Percentiles rank a stretch among this genome's conserved stretches.
phyloP scores from a whole-genome alignment of 2,113 vertebrate genomes.

The Pteruthius melanotis region DNA sequence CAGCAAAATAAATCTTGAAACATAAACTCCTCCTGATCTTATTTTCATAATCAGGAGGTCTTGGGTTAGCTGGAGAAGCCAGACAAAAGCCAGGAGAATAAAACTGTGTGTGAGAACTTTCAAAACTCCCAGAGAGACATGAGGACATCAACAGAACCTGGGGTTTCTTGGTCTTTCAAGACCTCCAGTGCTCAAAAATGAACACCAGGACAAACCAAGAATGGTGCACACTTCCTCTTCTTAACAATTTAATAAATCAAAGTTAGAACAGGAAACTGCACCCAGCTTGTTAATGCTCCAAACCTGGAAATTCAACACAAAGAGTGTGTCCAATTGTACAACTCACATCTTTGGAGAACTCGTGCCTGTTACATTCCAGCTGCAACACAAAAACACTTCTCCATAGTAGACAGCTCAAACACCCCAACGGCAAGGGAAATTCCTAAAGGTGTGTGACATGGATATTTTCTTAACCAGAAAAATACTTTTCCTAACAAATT shows the following conservation, averaged over 20 bases:
- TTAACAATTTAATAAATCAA: not conserved
- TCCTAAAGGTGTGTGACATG: not conserved
- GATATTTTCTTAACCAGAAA: not conserved
- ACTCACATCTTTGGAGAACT: not conserved
- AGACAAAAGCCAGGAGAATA: not conserved
- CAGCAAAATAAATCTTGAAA: not conserved
- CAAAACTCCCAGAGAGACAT: not conserved
- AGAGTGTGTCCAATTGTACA: not conserved
- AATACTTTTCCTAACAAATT: not conserved
- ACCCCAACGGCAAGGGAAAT: accelerated
- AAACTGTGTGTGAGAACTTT: not conserved
- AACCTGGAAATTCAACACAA: not conserved
- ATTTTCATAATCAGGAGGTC: not conserved
- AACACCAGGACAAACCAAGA: not conserved
- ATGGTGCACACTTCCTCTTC: not conserved
- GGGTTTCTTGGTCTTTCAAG: not conserved
- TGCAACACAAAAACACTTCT: not conserved
- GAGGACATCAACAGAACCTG: not conserved
- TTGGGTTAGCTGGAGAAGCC: not conserved
- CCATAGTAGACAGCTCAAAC: not conserved
- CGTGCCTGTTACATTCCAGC: not conserved
- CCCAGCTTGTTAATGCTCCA: not conserved
- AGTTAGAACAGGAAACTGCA: not conserved
- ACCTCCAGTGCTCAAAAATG: not conserved
- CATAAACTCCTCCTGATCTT: not conserved